Evolutionary conservation across 1,140 invertebrate species (phyloP), one percentile per base, ranked within the genome.

Genomic region (Batillaria attramentaria): DNA sequence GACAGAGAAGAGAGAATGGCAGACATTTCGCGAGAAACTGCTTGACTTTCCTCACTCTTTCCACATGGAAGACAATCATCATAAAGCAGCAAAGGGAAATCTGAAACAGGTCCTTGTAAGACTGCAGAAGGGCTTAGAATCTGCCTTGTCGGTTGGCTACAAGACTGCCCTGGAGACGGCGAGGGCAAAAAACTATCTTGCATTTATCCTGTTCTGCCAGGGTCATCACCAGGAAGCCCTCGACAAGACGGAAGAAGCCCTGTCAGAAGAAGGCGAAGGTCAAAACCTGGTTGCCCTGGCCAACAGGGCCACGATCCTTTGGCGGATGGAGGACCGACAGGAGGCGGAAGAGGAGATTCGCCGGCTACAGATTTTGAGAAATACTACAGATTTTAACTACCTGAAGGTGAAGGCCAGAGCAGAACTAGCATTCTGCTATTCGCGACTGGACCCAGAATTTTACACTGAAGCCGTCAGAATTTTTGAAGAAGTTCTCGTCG

Each of bases 381-480:
- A n/a, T n/a, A n/a, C 33, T 1, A n/a, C 68, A 8, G 35, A 3
- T 2, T 75, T 41, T 42, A 31, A 33, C 54, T 62, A 75, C 42
- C 35, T 75, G 2, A n/a, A 62, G 8, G 41, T 65, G 10, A 75
- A 75, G 39, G 73, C 73, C 18, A 62, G 31, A 1, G 73, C 54
- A 39, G 73, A 75, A 39, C 54, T 75, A 39, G 73, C 73, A 41
- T 75, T 42, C 54, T 62, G 73, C 39, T 75, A 75, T 35, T 62
- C 73, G n/a, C 73, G 73, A 16, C 42, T 75, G 18, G 54, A n/a
- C 8, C 73, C 73, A 28, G 16, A 20, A 1, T 75, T 65, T 42
- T 60, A 42, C 28, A 50, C 73, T 24, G 13, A 35, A 24, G 73
- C 73, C 20, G 13, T 57, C 28, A 2, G 0, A 24, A 18, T n/a